Base-by-base conservation (phyloP, 2,797 vertebrate species). In the Aphelocoma californica region DNA sequence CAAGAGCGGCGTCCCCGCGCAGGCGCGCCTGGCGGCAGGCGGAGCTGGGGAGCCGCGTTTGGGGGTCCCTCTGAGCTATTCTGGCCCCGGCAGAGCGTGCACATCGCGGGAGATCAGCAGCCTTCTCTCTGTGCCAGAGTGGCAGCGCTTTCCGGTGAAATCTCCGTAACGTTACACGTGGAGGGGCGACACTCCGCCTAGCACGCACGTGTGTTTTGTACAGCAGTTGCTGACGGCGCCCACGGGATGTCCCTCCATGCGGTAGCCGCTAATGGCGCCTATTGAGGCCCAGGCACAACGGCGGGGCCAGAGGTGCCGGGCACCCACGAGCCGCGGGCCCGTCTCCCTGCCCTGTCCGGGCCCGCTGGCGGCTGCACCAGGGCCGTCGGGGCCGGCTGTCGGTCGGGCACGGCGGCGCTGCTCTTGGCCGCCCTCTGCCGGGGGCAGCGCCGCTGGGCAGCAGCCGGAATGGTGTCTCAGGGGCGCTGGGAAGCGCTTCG, bases 381-480 rank as follows among this genome's bases (percentile, higher is more conserved):
- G 45, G 42, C 60, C 45, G 23, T 40, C 40, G 70, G 12, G 54
- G 23, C 19, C 28, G 8, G 29, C 2, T 21, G n/a, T 5, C 28
- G 10, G 38, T 9, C 19, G 21, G 24, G 66, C 19, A 6, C 32
- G 15, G 38, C 34, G 23, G 58, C 31, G 34, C 81, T 97, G 97
- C 74, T 95, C 95, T 94, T 80, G 93, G 97, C 97, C 95, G 97
- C 98, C 98, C 98, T 97, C 98, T 98, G 92, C 97, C 91, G 98
- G 96, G 38, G 19, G 5, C 36, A 61, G 26, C 21, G 26, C 31
- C 28, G 10, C n/a, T 47, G 77, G 57, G 56, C 77, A 44, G 47
- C 53, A 23, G 44, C 4, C 12, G 88, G 45, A 26, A 6, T 4
- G 24, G 36, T 10, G 86, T 29, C 31, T 38, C 7, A 1, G 48